Base-by-base conservation (phyloP, 2,113 vertebrate genomes). In the Strix uralensis region DNA sequence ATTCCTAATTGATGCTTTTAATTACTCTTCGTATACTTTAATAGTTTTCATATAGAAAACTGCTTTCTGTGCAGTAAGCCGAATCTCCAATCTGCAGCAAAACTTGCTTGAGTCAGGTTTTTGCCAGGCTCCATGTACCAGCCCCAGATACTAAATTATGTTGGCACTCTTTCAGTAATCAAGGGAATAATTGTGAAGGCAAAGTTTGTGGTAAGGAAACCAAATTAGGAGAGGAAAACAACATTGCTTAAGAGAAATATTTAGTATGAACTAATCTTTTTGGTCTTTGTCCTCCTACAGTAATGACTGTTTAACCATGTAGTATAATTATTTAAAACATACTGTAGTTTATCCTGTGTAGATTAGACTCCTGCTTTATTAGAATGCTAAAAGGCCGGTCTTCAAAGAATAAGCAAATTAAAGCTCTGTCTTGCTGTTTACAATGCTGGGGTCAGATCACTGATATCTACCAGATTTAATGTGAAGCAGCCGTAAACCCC, bases 91-190 rank as follows among this genome's bases (percentile, higher is more conserved):
- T 94, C 92, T 92, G 81, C 73, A 93, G 95, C 66, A 90, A 92
- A 97, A 97, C 75, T 97, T 96, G 94, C 96, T 95, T 93, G 90
- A 96, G 97, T 97, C 90, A 97, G 97, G 88, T 79, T 97, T 97
- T 95, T 91, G 71, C 94, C 88, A 92, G 88, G 65, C 84, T 93
- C 59, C 91, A 49, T 86, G 55, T 92, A 94, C 74, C 83, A 93
- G 49, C 59, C 92, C 81, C 91, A 96, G 92, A 91, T 93, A 93
- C 61, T 97, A 96, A 96, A 96, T 96, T 96, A 94, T 55, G 42
- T 81, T 96, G 94, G 92, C 90, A 72, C 82, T 63, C 69, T 94
- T 94, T 92, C 94, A 94, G 85, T 91, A 96, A 96, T 89, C 90
- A 86, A 86, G 96, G 89, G 94, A 95, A 63, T 97, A 96, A 97